Evolutionary conservation across 1,140 invertebrate genomes (phyloP).

Genomic region (Pseudomyrmex concolor): DNA sequence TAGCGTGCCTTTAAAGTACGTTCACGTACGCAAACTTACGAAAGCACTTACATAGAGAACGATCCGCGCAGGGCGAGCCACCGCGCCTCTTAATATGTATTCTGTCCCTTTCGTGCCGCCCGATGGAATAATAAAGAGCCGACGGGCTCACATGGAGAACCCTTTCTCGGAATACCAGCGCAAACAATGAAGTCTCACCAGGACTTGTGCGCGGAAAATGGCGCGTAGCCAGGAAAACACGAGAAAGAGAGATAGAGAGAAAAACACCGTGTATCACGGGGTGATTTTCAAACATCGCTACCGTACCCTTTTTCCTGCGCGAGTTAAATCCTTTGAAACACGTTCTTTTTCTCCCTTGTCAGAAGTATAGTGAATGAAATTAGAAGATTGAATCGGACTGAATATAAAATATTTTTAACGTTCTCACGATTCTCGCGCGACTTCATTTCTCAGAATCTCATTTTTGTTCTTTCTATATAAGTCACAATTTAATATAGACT

Average conservation of each 20-base stretch:
- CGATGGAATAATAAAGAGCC: constrained; percentile 71
- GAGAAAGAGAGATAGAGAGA: no score
- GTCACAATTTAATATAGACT: neutral
- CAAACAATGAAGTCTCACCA: constrained; percentile 8
- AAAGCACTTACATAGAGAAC: constrained; percentile 63
- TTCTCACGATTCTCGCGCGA: neutral
- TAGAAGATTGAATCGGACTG: constrained; percentile 37
- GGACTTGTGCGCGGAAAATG: neutral
- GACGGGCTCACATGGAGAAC: constrained; percentile 23
- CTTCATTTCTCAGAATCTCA: constrained; percentile 2
- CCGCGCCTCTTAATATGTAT: constrained; percentile 64
- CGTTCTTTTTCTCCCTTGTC: neutral
- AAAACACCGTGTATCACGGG: neutral
- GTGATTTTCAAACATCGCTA: neutral
- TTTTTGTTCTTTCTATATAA: neutral
- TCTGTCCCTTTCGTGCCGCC: constrained; percentile 65
- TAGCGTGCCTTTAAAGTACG: constrained; percentile 66
- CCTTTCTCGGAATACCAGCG: constrained; percentile 3
- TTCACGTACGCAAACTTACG: constrained; percentile 74
- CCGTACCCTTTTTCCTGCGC: no score
- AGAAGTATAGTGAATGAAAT: constrained; percentile 7
- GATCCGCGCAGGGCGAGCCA: constrained; percentile 49
- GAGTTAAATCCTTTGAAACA: neutral
- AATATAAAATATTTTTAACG: neutral
- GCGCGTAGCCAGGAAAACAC: neutral